A percentile compares a stretch with the other conserved stretches of the same genome.
Evolutionary conservation across 1,140 invertebrate genomes (phyloP).

Genomic region (Drosophila malerkotliana): DNA sequence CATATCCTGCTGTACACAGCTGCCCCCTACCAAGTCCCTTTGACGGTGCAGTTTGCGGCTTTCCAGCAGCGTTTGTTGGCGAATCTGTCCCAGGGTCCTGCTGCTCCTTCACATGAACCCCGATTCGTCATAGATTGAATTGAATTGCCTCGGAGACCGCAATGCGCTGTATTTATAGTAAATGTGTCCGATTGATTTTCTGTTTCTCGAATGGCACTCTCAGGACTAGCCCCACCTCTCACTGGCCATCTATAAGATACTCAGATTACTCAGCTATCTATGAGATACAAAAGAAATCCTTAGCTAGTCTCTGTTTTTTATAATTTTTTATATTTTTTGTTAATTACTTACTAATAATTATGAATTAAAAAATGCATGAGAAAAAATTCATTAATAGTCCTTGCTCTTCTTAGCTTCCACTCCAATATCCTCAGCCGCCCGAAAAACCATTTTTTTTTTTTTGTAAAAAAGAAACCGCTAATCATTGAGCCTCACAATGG

Average conservation of each 20-base stretch:
- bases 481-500: conserved; percentile 62
- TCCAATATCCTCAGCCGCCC: not conserved
- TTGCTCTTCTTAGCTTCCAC: too few relatives aligned
- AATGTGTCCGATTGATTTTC: conserved; percentile 70
- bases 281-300: too few relatives aligned
- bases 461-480: conserved; percentile 71
- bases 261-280: too few relatives aligned
- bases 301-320: not conserved
- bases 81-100: conserved; percentile 54
- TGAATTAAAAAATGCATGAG: too few relatives aligned
- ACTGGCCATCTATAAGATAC: not conserved
- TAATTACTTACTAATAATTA: too few relatives aligned
- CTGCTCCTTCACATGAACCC: conserved; percentile 13
- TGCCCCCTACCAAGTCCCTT: conserved; percentile 11
- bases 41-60: conserved; percentile 46
- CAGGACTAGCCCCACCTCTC: not conserved
- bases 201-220: not conserved
- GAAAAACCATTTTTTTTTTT: conserved; percentile 36
- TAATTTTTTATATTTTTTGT: not conserved
- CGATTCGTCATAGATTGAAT: conserved; percentile 36
- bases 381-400: too few relatives aligned
- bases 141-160: conserved; percentile 50
- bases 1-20: not conserved
- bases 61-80: conserved; percentile 80
- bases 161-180: conserved; percentile 73